phyloP scores from a whole-genome alignment of 2,797 vertebrate genomes.

The Limosa lapponica region DNA sequence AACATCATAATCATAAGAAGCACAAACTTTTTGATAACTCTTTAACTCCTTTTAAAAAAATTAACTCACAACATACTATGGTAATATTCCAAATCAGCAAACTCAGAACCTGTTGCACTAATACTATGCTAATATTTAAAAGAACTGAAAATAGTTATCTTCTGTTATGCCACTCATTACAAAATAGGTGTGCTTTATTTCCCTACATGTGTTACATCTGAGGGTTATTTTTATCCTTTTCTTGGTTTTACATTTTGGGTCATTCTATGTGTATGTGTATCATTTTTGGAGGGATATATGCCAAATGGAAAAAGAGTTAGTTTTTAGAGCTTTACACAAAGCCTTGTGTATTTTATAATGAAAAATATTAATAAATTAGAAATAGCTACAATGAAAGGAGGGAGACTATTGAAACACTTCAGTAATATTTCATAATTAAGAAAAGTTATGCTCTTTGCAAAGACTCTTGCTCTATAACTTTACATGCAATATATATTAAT shows the following conservation, averaged over 20 bases:
- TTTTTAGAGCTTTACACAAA: not conserved
- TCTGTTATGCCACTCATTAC: not conserved
- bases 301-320: not conserved
- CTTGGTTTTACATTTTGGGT: not conserved
- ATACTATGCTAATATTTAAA: not conserved
- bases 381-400: not conserved
- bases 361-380: not conserved
- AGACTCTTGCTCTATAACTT: not conserved
- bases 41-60: not conserved
- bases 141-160: not conserved
- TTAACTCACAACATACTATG: not conserved
- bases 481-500: not conserved
- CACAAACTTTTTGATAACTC: not conserved
- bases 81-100: not conserved
- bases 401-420: not conserved
- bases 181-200: not conserved
- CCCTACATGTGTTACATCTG: not conserved
- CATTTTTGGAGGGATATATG: not conserved
- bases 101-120: not conserved
- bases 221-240: not conserved
- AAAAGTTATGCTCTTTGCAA: not conserved
- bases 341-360: not conserved
- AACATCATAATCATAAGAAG: not conserved
- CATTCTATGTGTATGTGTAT: not conserved
- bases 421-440: not conserved